Evolutionary conservation across 2,113 vertebrate species (phyloP), one percentile per base, ranked within the genome.

Genomic region (Lepus timidus): DNA sequence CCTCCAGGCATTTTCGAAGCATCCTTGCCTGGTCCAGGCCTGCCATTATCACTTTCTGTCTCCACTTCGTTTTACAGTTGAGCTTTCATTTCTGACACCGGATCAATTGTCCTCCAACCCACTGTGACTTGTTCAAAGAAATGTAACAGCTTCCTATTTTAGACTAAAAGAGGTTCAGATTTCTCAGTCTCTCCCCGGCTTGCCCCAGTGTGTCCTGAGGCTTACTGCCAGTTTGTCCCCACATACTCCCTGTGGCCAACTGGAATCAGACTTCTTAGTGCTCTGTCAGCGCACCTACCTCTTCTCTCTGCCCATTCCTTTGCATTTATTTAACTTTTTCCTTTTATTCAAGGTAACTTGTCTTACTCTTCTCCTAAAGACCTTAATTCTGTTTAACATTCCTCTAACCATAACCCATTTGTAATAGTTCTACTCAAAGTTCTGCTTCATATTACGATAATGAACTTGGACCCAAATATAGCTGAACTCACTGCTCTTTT

Each of bases 81-180:
- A 51, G 65, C 82, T 96, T 94, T 91, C 55, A 90, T 94, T 92
- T 90, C 83, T 92, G 36, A 90, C 44, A 75, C 20, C 33, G 39
- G 29, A 89, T 94, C 83, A 91, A 52, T 95, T 71, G 49, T 70
- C 82, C 62, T 95, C 58, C 78, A 73, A 33, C 16, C 13, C 80
- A 79, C 55, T 86, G 58, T 96, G 52, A 85, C 87, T 78, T 93
- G 33, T 88, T 97, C 73, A 88, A 78, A 96, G 86, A 94, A 88
- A 33, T 73, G 78, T 81, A 93, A 75, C 92, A 52, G 52, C 73
- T 94, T 94, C 89, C 55, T 31, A 70, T 94, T 95, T 94, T 81
- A 94, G 90, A 67, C 52, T 36, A 87, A 89, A 90, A 96, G 52
- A 88, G 65, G 33, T n/a, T 76, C 33, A n/a, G 11, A 75, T 25